Evolutionary conservation across 2,888 invertebrate genomes (phyloP).

Genomic region (Bruchidius siliquastri): DNA sequence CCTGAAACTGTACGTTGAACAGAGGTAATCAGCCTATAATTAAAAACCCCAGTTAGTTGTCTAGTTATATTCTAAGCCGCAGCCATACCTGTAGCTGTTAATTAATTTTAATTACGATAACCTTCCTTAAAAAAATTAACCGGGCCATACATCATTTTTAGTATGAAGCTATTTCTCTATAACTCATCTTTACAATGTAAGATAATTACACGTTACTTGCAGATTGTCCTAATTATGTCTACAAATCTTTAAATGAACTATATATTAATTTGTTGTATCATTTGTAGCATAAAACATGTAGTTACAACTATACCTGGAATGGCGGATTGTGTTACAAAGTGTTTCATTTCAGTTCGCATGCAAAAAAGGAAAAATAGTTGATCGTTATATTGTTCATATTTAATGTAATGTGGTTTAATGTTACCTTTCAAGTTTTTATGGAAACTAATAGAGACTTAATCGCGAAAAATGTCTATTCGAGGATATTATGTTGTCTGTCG

Average conservation of each 20-base stretch:
- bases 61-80: not conserved
- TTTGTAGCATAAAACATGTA: too few species aligned
- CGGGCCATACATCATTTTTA: not conserved
- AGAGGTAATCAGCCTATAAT: not conserved
- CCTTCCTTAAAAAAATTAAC: not conserved
- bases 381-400: too few species aligned
- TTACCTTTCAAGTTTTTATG: too few species aligned
- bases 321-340: not conserved
- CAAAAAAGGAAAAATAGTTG: too few species aligned
- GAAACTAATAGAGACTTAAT: too few species aligned
- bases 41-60: not conserved
- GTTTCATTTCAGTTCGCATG: too few species aligned
- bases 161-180: not conserved
- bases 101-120: not conserved
- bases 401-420: too few species aligned
- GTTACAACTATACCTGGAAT: not conserved
- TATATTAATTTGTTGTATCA: not conserved
- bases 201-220: not conserved
- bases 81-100: not conserved
- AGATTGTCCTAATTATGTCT: not conserved
- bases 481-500: too few species aligned
- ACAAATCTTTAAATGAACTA: not conserved
- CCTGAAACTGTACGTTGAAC: not conserved
- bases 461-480: too few species aligned
- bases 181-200: not conserved